Percentiles rank a stretch among this genome's conserved stretches.
Evolutionary conservation across 64 coral and sea anemone genomes (phyloP).

Genomic region (Montipora capricornis): DNA sequence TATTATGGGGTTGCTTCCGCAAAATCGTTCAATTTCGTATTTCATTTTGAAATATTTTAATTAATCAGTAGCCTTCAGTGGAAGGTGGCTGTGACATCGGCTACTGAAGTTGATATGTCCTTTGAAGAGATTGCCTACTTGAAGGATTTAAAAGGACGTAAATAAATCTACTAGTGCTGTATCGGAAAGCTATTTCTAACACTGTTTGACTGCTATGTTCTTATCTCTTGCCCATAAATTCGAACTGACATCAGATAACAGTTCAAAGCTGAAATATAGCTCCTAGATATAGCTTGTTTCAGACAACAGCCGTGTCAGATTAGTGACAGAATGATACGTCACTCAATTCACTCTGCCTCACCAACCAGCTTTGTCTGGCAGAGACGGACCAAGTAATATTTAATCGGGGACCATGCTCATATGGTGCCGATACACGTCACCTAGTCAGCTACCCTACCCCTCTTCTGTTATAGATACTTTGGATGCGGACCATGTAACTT

Average conservation of each 20-base stretch:
- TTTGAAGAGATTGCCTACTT: neutral
- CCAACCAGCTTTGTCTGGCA: neutral
- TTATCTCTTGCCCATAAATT: neutral
- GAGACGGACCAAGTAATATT: no score
- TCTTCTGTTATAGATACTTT: no score
- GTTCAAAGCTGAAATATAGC: neutral
- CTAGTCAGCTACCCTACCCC: no score
- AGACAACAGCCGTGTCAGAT: neutral
- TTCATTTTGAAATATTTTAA: neutral
- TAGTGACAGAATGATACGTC: neutral
- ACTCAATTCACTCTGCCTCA: no score
- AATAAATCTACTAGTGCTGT: neutral
- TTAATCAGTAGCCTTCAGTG: neutral
- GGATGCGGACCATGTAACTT: no score
- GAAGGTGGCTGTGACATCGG: slow-evolving; percentile 3
- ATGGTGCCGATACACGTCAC: no score
- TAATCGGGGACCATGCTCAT: no score
- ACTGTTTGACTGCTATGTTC: neutral
- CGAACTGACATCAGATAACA: neutral
- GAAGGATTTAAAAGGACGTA: neutral
- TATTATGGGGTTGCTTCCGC: neutral
- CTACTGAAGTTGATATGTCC: neutral
- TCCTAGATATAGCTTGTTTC: neutral
- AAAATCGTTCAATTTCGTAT: neutral
- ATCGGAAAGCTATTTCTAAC: slow-evolving; percentile 1